Base-by-base conservation (phyloP, 2,797 vertebrate species). In the Hydrocynus forskahlii region DNA sequence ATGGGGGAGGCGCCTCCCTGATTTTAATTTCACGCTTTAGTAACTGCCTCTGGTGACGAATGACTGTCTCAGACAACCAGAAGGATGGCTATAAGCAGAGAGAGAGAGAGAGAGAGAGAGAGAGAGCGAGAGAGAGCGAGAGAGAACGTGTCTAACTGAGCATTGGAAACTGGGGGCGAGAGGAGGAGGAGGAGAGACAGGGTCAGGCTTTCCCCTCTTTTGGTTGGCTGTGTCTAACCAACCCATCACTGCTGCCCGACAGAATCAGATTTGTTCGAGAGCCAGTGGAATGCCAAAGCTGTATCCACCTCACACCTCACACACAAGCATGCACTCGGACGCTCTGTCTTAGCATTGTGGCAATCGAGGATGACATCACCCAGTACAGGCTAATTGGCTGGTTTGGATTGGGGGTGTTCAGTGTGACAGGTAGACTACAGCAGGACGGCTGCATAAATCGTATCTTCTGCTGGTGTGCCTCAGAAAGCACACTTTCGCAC, bases 1-100 rank as follows among this genome's bases (percentile, higher is more conserved):
- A 73, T 38, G 62, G 75, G 76, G 79, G 80, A 72, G 78, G 64
- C 73, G 85, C 79, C 81, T 76, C 81, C 69, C 87, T 89, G 92
- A 95, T 96, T 96, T 95, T 95, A 96, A 97, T 97, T 97, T 97
- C 95, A 96, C 93, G 92, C 91, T 90, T 92, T 91, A 94, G 91
- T 90, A 89, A 90, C 91, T 91, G 75, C 91, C 86, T 84, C 88
- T 93, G 91, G 93, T 95, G 96, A 96, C 91, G 69, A 94, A 96
- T 96, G 94, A 94, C 84, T 92, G 94, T 91, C 88, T 91, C 92
- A 93, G 90, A 91, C 76, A 83, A 85, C 80, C 14, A 84, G 75
- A 80, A 82, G 79, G 88, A 86, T 83, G 87, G 85, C 80, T 76
- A 59, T 25, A 81, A 48, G n/a, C 79, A 59, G 57, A 13, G 52